Evolutionary conservation across 2,113 vertebrate species (phyloP).

Genomic region (Eidolon helvum): DNA sequence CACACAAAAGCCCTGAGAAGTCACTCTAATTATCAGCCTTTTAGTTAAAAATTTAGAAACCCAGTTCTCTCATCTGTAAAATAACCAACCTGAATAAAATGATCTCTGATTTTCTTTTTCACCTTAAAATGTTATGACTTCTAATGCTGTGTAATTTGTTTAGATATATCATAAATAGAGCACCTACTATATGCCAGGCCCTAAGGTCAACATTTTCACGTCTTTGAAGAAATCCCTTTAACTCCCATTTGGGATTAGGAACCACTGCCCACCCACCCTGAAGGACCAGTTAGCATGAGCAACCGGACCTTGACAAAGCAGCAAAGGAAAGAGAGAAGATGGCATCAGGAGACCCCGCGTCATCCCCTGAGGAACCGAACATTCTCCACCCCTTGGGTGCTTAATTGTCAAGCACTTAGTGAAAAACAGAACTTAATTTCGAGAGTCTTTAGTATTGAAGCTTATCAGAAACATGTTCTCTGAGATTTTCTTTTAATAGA

Average conservation of each 20-base stretch:
- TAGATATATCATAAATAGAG: not conserved
- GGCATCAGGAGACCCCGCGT: fast-evolving
- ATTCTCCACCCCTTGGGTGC: fast-evolving
- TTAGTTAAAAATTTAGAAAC: not conserved
- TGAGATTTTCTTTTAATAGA: not conserved
- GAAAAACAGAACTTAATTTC: not conserved
- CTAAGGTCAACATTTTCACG: not conserved
- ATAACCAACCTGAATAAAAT: not conserved
- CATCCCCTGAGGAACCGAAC: not conserved
- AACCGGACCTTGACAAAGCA: not conserved
- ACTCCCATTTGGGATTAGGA: too few relatives aligned
- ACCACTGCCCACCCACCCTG: not conserved
- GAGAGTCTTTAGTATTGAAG: not conserved
- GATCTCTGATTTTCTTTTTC: not conserved
- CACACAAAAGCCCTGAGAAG: not conserved
- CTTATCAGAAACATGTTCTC: not conserved
- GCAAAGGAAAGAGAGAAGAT: not conserved
- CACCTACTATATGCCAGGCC: too few relatives aligned
- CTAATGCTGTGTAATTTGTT: not conserved
- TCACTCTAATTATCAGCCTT: not conserved
- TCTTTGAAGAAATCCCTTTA: not conserved
- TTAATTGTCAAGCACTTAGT: not conserved
- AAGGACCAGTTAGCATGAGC: not conserved
- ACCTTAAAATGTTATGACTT: not conserved
- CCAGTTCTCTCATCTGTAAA: not conserved